Conservation (phyloP, 2,797 vertebrate genomes). For the Ceryle rudis region DNA sequence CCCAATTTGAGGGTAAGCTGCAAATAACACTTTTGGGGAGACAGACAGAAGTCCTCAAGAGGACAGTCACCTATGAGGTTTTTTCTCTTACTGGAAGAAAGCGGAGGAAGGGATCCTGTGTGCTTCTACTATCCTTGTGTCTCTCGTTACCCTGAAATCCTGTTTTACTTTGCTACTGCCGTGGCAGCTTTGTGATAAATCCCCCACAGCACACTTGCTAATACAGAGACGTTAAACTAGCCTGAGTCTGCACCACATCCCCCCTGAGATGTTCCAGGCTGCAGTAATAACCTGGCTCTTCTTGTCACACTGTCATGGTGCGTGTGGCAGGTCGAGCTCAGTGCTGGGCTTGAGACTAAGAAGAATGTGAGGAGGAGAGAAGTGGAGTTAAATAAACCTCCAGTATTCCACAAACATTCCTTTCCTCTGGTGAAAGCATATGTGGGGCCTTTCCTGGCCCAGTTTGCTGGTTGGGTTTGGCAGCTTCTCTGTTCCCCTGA, state of each 20-base stretch:
- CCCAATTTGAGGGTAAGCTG: not conserved
- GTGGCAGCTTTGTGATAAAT: not conserved
- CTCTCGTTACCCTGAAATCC: not conserved
- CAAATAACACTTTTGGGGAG: not conserved
- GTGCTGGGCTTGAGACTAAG: not conserved
- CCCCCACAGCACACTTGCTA: not conserved
- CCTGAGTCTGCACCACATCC: not conserved
- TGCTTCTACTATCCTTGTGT: rapidly evolving
- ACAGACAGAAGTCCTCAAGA: not conserved
- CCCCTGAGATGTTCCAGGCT: not conserved
- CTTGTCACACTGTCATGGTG: rapidly evolving
- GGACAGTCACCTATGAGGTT: rapidly evolving
- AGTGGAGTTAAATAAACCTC: not conserved
- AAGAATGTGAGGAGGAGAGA: not conserved
- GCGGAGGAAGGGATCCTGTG: not conserved
- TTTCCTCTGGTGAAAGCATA: conserved; percentile 27
- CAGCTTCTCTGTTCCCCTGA: not conserved
- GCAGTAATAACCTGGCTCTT: not conserved
- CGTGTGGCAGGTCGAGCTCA: not conserved
- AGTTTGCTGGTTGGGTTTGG: conserved; percentile 7
- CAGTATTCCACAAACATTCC: conserved; percentile 43
- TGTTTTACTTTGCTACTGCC: not conserved
- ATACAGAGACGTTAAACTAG: not conserved
- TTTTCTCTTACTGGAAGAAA: not conserved
- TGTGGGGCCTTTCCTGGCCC: conserved; percentile 35